phyloP scores from a whole-genome alignment of 2,888 invertebrate genomes.

The Acleris sparsana region DNA sequence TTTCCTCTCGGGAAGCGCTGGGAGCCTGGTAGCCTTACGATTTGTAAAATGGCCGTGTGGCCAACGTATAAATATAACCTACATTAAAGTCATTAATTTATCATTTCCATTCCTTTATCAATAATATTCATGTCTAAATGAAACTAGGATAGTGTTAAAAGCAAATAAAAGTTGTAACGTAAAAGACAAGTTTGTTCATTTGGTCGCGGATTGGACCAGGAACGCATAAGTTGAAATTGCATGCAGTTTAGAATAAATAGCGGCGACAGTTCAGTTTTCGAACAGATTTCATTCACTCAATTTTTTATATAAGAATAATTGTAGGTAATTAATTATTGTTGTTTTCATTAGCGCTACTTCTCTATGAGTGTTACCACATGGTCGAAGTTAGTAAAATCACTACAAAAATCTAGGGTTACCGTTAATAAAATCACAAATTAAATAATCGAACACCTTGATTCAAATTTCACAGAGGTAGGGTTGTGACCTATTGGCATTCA shows the following conservation, averaged over 20 bases:
- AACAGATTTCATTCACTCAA: constrained; percentile 32
- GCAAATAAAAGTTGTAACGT: constrained; percentile 35
- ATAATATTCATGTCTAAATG: constrained; percentile 1
- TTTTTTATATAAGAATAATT: constrained; percentile 21
- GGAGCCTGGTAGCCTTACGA: no score
- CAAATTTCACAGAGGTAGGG: constrained; percentile 12
- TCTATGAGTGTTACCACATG: no score
- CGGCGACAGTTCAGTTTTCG: constrained; percentile 39
- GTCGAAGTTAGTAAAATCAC: no score
- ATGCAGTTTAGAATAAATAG: constrained; percentile 61
- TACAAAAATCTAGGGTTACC: no score
- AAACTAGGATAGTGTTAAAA: constrained; percentile 28
- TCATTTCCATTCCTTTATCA: no score
- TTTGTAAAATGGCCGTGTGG: no score
- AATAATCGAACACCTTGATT: not conserved
- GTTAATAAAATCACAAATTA: no score
- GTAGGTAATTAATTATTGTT: no score
- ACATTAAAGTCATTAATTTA: no score
- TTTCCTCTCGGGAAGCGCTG: no score
- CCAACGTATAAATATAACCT: no score
- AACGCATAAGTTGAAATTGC: constrained; percentile 62
- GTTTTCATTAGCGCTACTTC: no score
- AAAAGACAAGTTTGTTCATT: constrained; percentile 64
- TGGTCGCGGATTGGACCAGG: constrained; percentile 53
- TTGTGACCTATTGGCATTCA: constrained; percentile 9